phyloP scores from a whole-genome alignment of 2,113 vertebrate genomes.

The Xenotilapia longispinis region DNA sequence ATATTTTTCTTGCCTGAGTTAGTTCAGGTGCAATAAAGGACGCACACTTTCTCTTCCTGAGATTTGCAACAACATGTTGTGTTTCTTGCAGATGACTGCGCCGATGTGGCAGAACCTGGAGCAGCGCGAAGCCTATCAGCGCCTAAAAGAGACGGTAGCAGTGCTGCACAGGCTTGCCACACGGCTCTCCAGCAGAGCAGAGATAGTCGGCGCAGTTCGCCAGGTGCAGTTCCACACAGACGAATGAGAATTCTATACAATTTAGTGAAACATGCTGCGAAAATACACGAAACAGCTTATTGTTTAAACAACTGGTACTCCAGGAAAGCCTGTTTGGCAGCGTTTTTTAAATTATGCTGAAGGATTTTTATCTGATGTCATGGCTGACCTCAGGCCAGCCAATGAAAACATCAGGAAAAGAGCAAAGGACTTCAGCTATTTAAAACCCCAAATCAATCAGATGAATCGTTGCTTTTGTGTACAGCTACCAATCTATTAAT shows the following conservation, averaged over 20 bases:
- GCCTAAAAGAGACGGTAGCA: conserved; percentile 82
- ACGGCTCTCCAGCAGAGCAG: conserved; percentile 88
- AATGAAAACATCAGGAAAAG: conserved; percentile 32
- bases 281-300: neutral
- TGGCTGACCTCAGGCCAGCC: neutral
- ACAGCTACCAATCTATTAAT: neutral
- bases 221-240: conserved; percentile 73
- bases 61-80: neutral
- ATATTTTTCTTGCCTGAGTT: conserved; percentile 6
- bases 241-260: neutral
- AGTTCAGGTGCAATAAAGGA: neutral
- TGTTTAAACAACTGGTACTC: neutral
- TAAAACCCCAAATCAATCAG: neutral
- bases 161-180: conserved; percentile 85
- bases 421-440: neutral
- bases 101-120: conserved; percentile 88
- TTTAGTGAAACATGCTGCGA: neutral
- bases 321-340: conserved; percentile 18
- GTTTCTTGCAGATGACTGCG: conserved; percentile 76
- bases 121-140: conserved; percentile 90
- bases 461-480: neutral
- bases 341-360: neutral
- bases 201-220: conserved; percentile 91
- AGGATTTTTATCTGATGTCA: neutral
- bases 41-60: neutral